Evolutionary conservation across 2,113 vertebrate species (phyloP).

Genomic region (Rhinopithecus roxellana): DNA sequence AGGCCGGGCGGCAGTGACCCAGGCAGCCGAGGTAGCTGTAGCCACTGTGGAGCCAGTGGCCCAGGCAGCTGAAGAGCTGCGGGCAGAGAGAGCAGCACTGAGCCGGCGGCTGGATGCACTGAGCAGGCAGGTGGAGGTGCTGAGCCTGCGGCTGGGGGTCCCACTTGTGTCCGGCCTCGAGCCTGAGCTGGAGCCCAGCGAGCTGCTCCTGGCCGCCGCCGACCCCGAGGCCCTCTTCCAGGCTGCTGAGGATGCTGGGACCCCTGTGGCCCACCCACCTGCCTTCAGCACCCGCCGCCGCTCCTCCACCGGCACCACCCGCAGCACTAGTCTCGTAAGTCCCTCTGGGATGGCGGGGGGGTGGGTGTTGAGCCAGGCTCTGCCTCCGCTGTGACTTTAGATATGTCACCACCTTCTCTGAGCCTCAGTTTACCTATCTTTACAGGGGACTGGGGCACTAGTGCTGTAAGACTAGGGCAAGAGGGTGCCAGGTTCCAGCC

Average conservation of each 20-base stretch:
- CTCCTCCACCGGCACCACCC: slow-evolving; percentile 80
- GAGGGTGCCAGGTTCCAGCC: background rate
- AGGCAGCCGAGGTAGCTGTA: slow-evolving; percentile 82
- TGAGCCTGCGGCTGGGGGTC: slow-evolving; percentile 82
- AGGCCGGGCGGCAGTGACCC: slow-evolving; percentile 84
- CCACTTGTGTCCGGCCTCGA: slow-evolving; percentile 33
- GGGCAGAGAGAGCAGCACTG: slow-evolving; percentile 88
- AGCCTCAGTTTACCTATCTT: slow-evolving; percentile 50
- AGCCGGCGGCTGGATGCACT: slow-evolving; percentile 87
- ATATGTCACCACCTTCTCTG: background rate
- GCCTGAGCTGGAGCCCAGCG: slow-evolving; percentile 80
- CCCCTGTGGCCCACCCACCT: slow-evolving; percentile 85
- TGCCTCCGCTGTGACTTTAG: background rate
- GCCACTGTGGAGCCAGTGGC: slow-evolving; percentile 81
- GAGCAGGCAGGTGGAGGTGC: slow-evolving; percentile 83
- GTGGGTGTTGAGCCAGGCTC: background rate
- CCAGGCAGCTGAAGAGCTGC: slow-evolving; percentile 81
- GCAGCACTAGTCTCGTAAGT: slow-evolving; percentile 86
- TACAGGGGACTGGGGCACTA: background rate
- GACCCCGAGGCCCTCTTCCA: slow-evolving; percentile 81
- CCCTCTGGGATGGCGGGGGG: background rate
- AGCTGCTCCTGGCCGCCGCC: slow-evolving; percentile 78
- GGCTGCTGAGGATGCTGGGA: slow-evolving; percentile 76
- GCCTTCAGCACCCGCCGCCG: slow-evolving; percentile 86
- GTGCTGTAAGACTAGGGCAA: background rate